These are phyloP conservation scores for Rhyacichthys aspro DNA, from an alignment of 2,797 vertebrate genomes.

Conservation along the genomic window DNA sequence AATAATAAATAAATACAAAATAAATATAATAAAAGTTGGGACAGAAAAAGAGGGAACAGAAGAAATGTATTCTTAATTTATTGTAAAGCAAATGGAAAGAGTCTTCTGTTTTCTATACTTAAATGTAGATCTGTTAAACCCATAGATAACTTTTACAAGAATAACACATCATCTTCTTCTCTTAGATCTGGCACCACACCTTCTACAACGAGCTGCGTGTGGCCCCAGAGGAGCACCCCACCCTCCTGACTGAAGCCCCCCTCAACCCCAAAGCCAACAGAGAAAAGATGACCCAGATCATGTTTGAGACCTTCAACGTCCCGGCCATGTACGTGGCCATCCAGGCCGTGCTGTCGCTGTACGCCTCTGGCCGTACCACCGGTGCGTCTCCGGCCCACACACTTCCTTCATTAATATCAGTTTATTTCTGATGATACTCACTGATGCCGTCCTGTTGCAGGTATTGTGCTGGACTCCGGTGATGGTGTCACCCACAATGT, in stretches of 20 bases:
- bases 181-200: slow-evolving; percentile 98
- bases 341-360: slow-evolving; percentile 86
- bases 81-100: no score
- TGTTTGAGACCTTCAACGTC: slow-evolving; percentile 89
- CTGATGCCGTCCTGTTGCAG: slow-evolving; percentile 62
- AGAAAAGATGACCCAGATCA: slow-evolving; percentile 98
- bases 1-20: no score
- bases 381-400: slow-evolving; percentile 66
- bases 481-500: slow-evolving; percentile 98
- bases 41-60: no score
- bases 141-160: no score
- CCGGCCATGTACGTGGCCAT: slow-evolving; percentile 86
- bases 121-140: no score
- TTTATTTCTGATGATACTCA: background rate
- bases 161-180: background rate
- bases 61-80: no score
- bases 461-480: slow-evolving; percentile 96
- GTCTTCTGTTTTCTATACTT: no score
- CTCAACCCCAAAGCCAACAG: slow-evolving; percentile 99
- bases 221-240: slow-evolving; percentile 96
- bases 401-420: no score
- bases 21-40: no score
- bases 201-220: slow-evolving; percentile 99
- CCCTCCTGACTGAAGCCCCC: slow-evolving; percentile 96
- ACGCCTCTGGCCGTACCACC: slow-evolving; percentile 86